These are phyloP conservation scores for Camponotus fellah DNA, from an alignment of 2,888 invertebrate species.

Conservation along the genomic window DNA sequence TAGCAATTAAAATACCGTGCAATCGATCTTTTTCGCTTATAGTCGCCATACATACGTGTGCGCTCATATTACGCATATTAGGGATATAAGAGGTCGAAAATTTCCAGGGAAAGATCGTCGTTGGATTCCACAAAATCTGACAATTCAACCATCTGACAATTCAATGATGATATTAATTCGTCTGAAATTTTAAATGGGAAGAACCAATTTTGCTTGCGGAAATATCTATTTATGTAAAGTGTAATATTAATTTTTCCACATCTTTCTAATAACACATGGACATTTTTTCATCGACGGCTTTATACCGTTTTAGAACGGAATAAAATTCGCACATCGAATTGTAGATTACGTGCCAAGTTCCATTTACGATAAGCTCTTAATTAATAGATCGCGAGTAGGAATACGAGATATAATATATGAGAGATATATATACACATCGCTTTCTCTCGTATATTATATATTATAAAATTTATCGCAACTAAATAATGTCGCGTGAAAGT, in stretches of 20 bases:
- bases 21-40: constrained; percentile 54
- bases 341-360: constrained; percentile 55
- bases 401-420: not conserved
- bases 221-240: constrained; percentile 55
- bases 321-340: constrained; percentile 66
- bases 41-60: not conserved
- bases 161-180: constrained; percentile 46
- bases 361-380: constrained; percentile 1
- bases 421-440: not conserved
- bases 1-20: constrained; percentile 52
- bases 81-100: constrained; percentile 1
- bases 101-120: constrained; percentile 9
- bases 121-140: constrained; percentile 11
- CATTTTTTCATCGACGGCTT: constrained; percentile 64
- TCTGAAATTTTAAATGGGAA: not conserved
- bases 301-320: constrained; percentile 67
- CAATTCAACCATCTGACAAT: not conserved
- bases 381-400: constrained; percentile 11
- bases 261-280: constrained; percentile 68
- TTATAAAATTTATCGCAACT: constrained; percentile 24
- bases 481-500: constrained; percentile 11
- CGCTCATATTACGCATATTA: not conserved
- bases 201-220: constrained; percentile 26
- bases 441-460: constrained; percentile 2
- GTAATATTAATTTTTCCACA: constrained; percentile 66